Percentiles rank a stretch among this genome's conserved stretches.
Evolutionary conservation across 2,888 invertebrate species (phyloP).

Genomic region (Cheilosia variabilis): DNA sequence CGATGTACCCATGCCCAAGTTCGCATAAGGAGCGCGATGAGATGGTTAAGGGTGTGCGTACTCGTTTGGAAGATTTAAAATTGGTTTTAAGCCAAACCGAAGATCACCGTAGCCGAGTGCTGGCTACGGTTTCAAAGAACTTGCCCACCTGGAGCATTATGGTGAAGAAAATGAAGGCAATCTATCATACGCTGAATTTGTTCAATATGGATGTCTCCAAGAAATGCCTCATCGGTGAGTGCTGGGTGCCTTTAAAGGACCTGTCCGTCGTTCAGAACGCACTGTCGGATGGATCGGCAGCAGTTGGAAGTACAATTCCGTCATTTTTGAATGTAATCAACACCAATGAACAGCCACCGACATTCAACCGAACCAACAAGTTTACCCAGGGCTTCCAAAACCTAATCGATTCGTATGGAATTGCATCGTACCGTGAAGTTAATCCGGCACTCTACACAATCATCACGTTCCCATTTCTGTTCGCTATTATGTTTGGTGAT

Average conservation of each 20-base stretch:
- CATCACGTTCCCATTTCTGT: conserved; percentile 97
- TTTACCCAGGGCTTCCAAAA: conserved; percentile 97
- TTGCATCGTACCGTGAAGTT: conserved; percentile 95
- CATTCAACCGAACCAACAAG: conserved; percentile 95
- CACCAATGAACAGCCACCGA: conserved; percentile 92
- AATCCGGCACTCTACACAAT: conserved; percentile 95
- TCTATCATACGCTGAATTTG: conserved; percentile 96
- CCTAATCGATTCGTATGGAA: conserved; percentile 96
- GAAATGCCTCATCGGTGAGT: conserved; percentile 95
- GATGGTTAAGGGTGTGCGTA: conserved; percentile 92
- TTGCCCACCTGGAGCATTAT: conserved; percentile 92
- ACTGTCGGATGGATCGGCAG: conserved; percentile 91
- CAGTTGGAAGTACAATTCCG: conserved; percentile 93
- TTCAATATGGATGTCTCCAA: conserved; percentile 96
- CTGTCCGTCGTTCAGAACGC: conserved; percentile 90
- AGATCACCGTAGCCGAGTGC: conserved; percentile 92
- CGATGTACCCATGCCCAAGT: conserved; percentile 94
- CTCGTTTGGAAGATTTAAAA: conserved; percentile 92
- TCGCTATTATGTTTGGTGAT: conserved; percentile 98
- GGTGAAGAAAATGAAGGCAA: conserved; percentile 95
- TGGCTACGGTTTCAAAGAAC: conserved; percentile 91
- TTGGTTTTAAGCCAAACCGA: conserved; percentile 91
- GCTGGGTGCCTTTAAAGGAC: conserved; percentile 92
- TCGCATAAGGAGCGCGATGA: conserved; percentile 90
- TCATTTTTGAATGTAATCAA: conserved; percentile 96